phyloP scores from a whole-genome alignment of 2,888 invertebrate species.

The Aromia moschata region DNA sequence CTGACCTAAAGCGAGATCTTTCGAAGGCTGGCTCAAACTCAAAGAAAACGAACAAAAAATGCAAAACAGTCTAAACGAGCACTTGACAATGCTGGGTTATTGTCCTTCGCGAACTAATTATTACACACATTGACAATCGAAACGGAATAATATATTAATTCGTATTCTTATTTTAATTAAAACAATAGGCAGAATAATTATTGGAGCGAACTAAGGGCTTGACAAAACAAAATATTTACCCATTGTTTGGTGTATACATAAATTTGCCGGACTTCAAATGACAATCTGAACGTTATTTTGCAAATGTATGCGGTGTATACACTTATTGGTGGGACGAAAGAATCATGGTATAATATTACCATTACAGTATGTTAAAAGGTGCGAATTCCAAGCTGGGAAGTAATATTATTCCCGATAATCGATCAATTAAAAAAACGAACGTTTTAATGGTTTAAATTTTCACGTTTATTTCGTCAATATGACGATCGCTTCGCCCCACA shows the following conservation, averaged over 20 bases:
- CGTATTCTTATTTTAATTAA: constrained; percentile 46
- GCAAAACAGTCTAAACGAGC: constrained; percentile 10
- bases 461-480: no score
- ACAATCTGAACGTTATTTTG: constrained; percentile 29
- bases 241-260: constrained; percentile 42
- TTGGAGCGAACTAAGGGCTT: constrained; percentile 42
- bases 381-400: constrained; percentile 35
- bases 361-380: constrained; percentile 32
- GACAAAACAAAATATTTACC: constrained; percentile 46
- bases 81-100: constrained; percentile 26
- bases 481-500: no score
- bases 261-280: constrained; percentile 39
- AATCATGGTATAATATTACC: constrained; percentile 23
- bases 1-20: no score
- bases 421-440: no score
- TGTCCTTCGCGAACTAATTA: constrained; percentile 42
- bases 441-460: no score
- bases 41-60: constrained; percentile 3
- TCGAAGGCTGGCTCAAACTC: no score
- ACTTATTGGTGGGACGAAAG: constrained; percentile 17
- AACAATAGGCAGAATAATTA: constrained; percentile 45
- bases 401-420: constrained; percentile 34
- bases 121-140: constrained; percentile 42
- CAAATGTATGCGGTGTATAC: constrained; percentile 26
- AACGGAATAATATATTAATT: constrained; percentile 43